Evolutionary conservation across 2,888 invertebrate genomes (phyloP).

Genomic region (Xiphydria camelus): DNA sequence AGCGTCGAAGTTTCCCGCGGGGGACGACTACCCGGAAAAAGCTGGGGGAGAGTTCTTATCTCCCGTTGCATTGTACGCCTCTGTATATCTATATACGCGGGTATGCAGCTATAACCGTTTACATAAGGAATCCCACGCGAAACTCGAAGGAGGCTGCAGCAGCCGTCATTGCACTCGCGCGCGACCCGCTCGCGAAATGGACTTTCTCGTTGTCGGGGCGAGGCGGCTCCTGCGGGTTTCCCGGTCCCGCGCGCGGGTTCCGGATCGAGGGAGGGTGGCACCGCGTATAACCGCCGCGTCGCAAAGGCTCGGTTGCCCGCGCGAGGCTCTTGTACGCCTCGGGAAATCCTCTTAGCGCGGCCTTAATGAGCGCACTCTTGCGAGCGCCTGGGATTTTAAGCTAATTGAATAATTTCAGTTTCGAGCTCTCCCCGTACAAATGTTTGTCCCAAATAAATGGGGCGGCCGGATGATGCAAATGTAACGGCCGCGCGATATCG

Average conservation of each 20-base stretch:
- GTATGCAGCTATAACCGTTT: conserved; percentile 50
- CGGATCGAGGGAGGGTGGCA: background rate
- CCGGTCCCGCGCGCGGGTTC: background rate
- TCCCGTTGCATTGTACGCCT: conserved; percentile 37
- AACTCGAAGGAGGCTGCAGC: conserved; percentile 34
- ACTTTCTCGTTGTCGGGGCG: no score
- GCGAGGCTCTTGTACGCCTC: conserved; percentile 5
- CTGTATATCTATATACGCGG: no score
- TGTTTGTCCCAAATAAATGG: conserved; percentile 1
- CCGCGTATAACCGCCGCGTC: background rate
- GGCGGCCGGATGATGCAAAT: conserved; percentile 21
- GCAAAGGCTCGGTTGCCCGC: background rate
- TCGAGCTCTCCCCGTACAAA: conserved; percentile 26
- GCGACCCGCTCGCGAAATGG: conserved; percentile 12
- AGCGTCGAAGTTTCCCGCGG: conserved; percentile 22
- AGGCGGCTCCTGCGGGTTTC: no score
- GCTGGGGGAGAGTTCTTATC: conserved; percentile 38
- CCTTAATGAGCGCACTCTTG: conserved; percentile 44
- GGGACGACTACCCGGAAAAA: conserved; percentile 38
- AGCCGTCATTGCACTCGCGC: conserved; percentile 34
- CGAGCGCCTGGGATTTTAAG: conserved; percentile 40
- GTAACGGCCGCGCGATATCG: conserved; percentile 20
- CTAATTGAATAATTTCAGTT: conserved; percentile 50
- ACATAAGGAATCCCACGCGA: conserved; percentile 46
- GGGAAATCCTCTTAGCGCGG: conserved; percentile 48